Evolutionary conservation across 1,140 invertebrate species (phyloP).

Genomic region (Magallana gigas): DNA sequence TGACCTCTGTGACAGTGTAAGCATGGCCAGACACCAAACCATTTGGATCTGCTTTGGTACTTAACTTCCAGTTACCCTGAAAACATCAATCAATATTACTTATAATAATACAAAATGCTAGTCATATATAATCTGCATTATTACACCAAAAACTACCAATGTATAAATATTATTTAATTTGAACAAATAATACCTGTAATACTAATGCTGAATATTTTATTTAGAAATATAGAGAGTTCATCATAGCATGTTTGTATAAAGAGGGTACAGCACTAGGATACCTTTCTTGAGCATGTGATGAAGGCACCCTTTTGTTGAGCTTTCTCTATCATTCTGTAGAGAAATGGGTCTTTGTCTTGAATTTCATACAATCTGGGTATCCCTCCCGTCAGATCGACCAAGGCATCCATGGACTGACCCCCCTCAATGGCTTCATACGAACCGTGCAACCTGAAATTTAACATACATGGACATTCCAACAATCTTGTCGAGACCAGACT

Average conservation of each 20-base stretch:
- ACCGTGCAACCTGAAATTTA: conserved; percentile 68
- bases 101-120: too few relatives aligned
- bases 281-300: conserved; percentile 77
- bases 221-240: too few relatives aligned
- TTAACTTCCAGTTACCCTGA: conserved; percentile 80
- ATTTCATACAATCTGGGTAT: conserved; percentile 76
- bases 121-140: too few relatives aligned
- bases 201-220: too few relatives aligned
- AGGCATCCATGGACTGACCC: conserved; percentile 73
- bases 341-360: conserved; percentile 68
- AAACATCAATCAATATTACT: neutral
- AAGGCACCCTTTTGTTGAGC: conserved; percentile 74
- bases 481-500: neutral
- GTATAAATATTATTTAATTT: too few relatives aligned
- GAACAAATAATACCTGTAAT: too few relatives aligned
- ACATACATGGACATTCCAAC: too few relatives aligned
- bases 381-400: conserved; percentile 75
- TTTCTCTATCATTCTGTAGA: conserved; percentile 71
- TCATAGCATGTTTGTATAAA: too few relatives aligned
- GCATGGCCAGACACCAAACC: conserved; percentile 82
- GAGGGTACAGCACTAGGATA: conserved; percentile 26
- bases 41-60: conserved; percentile 79
- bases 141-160: too few relatives aligned
- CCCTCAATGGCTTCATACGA: conserved; percentile 73
- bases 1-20: conserved; percentile 82